Percentiles rank a stretch among this genome's conserved stretches.
Conservation (phyloP, 2,113 vertebrate species). For the Pterocles gutturalis region DNA sequence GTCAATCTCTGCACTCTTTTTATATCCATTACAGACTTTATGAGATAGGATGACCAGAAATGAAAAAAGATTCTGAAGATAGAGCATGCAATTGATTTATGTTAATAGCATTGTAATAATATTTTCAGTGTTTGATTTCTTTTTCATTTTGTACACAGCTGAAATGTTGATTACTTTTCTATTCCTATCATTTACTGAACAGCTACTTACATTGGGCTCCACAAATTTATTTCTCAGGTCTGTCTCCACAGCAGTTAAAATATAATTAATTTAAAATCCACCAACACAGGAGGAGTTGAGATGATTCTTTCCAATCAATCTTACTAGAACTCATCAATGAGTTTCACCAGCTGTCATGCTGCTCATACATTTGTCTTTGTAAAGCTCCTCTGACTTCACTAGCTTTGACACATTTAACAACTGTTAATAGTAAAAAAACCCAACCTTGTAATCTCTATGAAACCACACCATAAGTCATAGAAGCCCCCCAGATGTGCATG, state of each 20-base stretch:
- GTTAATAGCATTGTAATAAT: constrained; percentile 50
- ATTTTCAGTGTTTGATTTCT: constrained; percentile 62
- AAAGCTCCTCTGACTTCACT: constrained; percentile 26
- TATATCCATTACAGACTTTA: constrained; percentile 55
- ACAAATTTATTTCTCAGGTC: constrained; percentile 16
- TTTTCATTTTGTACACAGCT: constrained; percentile 51
- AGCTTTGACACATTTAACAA: constrained; percentile 39
- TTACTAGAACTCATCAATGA: constrained; percentile 49
- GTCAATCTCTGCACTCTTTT: constrained; percentile 27
- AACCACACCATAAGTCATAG: not conserved
- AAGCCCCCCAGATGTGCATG: not conserved
- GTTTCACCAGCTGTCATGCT: constrained; percentile 34
- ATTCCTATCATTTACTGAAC: constrained; percentile 12
- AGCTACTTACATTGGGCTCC: not conserved
- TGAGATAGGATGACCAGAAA: constrained; percentile 49
- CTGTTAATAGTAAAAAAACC: not conserved
- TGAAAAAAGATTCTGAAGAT: constrained; percentile 35
- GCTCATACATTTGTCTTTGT: constrained; percentile 26
- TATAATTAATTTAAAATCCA: constrained; percentile 47
- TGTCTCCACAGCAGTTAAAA: constrained; percentile 39
- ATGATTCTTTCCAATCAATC: constrained; percentile 35
- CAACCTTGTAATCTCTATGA: constrained; percentile 55
- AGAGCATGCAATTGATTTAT: constrained; percentile 48
- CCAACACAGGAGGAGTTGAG: not conserved
- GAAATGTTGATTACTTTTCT: constrained; percentile 50